Conservation (phyloP, 2,797 vertebrate genomes). For the Danio aesculapii region DNA sequence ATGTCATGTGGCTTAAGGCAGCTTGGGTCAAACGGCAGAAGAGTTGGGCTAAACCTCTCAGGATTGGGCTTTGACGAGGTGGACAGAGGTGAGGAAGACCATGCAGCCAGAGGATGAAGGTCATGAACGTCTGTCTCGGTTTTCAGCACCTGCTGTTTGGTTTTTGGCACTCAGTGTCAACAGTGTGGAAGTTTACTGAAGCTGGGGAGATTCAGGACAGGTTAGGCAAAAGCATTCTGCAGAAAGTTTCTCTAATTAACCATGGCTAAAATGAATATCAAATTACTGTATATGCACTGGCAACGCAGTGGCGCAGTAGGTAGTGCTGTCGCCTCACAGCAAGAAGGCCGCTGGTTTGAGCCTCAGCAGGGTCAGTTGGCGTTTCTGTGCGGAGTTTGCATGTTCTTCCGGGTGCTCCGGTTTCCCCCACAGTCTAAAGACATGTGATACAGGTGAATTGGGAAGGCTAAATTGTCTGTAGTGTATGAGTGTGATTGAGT, state of each 20-base stretch:
- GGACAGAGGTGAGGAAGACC: conserved; percentile 51
- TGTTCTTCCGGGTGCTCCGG: too few relatives aligned
- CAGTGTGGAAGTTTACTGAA: not conserved
- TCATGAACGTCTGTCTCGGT: conserved; percentile 31
- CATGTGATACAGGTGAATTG: too few relatives aligned
- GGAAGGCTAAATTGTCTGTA: too few relatives aligned
- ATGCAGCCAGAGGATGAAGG: conserved; percentile 46
- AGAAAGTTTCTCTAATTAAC: not conserved
- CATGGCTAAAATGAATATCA: not conserved
- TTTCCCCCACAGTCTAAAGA: too few relatives aligned
- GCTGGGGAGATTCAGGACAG: not conserved
- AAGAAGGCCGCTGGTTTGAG: too few relatives aligned
- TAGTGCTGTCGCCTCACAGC: too few relatives aligned
- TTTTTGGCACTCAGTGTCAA: not conserved
- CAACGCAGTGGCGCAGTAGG: too few relatives aligned
- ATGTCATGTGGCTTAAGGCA: conserved; percentile 66
- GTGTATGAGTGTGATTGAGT: too few relatives aligned
- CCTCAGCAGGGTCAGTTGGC: too few relatives aligned
- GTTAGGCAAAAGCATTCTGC: too few relatives aligned
- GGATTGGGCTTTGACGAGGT: conserved; percentile 43
- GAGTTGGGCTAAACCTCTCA: conserved; percentile 53
- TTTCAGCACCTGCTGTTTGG: conserved; percentile 13
- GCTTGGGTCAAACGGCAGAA: conserved; percentile 51
- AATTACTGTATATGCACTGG: too few relatives aligned
- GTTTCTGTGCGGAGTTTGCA: too few relatives aligned